phyloP scores from a whole-genome alignment of 2,797 vertebrate genomes.

The Austrolebias charrua region DNA sequence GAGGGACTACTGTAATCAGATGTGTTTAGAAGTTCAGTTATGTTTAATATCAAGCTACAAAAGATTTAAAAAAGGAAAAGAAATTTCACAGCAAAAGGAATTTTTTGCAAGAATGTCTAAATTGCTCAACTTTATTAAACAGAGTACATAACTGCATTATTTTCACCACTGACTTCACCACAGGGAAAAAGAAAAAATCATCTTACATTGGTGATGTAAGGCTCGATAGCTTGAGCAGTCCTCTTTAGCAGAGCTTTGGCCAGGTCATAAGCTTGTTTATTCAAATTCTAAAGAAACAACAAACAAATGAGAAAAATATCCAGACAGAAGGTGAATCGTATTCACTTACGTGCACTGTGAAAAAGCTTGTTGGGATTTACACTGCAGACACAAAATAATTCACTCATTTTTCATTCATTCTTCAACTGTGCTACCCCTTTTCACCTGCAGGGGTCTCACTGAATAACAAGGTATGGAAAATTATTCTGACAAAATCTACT shows the following conservation, averaged over 20 bases:
- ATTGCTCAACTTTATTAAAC: neutral
- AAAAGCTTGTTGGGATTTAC: conserved; percentile 4
- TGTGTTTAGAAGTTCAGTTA: too few species aligned
- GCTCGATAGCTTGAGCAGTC: conserved; percentile 96
- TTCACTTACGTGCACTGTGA: neutral
- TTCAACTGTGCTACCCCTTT: conserved; percentile 40
- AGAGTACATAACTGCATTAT: neutral
- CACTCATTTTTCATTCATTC: neutral
- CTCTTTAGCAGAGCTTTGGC: conserved; percentile 98
- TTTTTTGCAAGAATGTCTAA: too few species aligned
- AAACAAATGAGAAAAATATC: neutral
- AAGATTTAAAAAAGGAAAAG: too few species aligned
- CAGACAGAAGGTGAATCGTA: neutral
- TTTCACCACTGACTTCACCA: neutral
- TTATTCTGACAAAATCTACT: conserved; percentile 4
- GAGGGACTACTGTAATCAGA: too few species aligned
- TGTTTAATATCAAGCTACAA: too few species aligned
- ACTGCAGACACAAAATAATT: neutral
- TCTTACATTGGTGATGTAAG: conserved; percentile 98
- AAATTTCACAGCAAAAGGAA: too few species aligned
- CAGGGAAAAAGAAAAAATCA: neutral
- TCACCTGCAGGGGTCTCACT: conserved; percentile 75
- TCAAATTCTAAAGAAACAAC: conserved; percentile 87
- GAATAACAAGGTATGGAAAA: conserved; percentile 61
- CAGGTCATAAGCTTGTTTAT: conserved; percentile 98